Evolutionary conservation across 1,140 invertebrate genomes (phyloP).

Genomic region (Drosophila orena): DNA sequence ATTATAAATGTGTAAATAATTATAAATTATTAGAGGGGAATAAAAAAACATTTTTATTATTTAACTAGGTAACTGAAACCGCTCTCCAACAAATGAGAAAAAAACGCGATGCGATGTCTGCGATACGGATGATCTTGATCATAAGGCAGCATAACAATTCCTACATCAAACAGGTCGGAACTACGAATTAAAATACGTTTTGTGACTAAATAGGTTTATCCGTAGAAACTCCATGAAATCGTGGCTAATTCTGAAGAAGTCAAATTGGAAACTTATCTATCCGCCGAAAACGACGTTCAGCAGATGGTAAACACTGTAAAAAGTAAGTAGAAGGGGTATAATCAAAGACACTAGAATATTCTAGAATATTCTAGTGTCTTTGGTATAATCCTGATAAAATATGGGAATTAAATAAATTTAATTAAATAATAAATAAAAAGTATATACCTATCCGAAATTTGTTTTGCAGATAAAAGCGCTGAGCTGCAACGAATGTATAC

Average conservation of each 20-base stretch:
- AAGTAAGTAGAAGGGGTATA: not conserved
- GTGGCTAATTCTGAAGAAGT: slow-evolving; percentile 1
- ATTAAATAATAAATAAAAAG: too few relatives aligned
- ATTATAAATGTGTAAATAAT: too few relatives aligned
- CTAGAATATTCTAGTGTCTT: too few relatives aligned
- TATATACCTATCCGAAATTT: not conserved
- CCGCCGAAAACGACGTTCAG: slow-evolving; percentile 1
- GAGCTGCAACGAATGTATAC: not conserved
- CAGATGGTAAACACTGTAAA: not conserved
- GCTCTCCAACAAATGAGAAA: slow-evolving; percentile 1
- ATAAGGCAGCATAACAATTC: slow-evolving; percentile 11
- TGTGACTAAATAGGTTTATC: not conserved
- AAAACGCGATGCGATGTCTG: slow-evolving; percentile 13
- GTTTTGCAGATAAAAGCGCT: not conserved
- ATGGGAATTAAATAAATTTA: too few relatives aligned
- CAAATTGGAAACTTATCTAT: not conserved
- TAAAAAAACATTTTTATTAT: not conserved
- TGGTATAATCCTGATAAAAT: too few relatives aligned
- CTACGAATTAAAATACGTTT: not conserved
- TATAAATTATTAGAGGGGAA: too few relatives aligned
- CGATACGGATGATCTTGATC: slow-evolving; percentile 6
- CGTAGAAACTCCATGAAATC: slow-evolving; percentile 14
- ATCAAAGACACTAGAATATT: too few relatives aligned
- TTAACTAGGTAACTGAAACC: not conserved
- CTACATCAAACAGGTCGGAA: not conserved